Conservation (phyloP, 1,140 invertebrate genomes). For the Cotesia vestalis region DNA sequence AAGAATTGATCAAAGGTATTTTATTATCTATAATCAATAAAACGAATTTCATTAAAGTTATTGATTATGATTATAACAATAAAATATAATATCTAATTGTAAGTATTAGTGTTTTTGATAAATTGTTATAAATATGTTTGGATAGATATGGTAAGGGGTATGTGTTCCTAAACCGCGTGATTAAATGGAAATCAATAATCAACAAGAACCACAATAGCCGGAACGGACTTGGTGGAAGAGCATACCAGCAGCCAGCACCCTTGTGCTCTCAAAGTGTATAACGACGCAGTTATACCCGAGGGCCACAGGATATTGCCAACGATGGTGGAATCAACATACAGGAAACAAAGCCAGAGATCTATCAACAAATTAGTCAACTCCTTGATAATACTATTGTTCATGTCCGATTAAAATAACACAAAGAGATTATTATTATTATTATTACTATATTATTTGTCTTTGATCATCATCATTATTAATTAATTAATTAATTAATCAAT, state of each 20-base stretch:
- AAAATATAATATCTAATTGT: too few relatives aligned
- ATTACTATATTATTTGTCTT: background rate
- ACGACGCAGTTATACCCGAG: constrained; percentile 1
- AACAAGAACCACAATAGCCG: constrained; percentile 18
- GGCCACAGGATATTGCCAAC: constrained; percentile 28
- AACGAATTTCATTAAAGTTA: too few relatives aligned
- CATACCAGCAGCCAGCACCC: background rate
- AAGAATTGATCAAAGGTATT: constrained; percentile 9
- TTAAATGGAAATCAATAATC: constrained; percentile 30
- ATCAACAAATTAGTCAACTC: constrained; percentile 24
- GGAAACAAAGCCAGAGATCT: constrained; percentile 23
- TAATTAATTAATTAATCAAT: too few relatives aligned
- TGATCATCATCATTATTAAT: background rate
- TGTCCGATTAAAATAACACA: background rate
- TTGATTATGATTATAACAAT: too few relatives aligned
- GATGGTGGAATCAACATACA: constrained; percentile 12
- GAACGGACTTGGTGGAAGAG: background rate
- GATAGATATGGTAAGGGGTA: background rate
- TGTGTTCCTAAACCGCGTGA: constrained; percentile 15
- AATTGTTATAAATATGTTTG: too few relatives aligned
- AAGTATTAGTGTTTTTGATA: too few relatives aligned
- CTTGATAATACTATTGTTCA: constrained; percentile 3
- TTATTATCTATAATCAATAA: background rate
- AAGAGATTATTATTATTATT: background rate
- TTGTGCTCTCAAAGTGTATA: constrained; percentile 10